A percentile compares a stretch with the other conserved stretches of the same genome.
Evolutionary conservation across 2,113 vertebrate genomes (phyloP).

Genomic region (Aix galericulata): DNA sequence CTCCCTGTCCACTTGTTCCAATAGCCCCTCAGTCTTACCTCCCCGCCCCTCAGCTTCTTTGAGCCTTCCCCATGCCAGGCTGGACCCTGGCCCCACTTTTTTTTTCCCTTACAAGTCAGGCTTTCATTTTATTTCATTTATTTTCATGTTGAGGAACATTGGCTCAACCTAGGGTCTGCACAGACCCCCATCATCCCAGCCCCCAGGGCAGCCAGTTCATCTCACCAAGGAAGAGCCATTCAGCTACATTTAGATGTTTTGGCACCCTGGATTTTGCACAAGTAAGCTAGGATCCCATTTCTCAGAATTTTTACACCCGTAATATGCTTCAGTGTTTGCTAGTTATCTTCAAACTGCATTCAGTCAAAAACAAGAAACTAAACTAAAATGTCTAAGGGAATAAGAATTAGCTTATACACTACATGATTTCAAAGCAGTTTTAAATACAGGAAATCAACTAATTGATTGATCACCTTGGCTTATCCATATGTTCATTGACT

Average conservation of each 20-base stretch:
- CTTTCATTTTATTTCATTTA: not conserved
- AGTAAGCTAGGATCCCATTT: not conserved
- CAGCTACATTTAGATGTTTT: not conserved
- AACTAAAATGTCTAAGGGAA: not conserved
- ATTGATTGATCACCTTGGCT: not conserved
- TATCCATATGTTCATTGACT: not conserved
- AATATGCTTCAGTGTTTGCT: not conserved
- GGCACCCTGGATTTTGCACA: not conserved
- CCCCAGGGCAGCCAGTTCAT: not conserved
- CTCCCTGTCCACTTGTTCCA: not conserved
- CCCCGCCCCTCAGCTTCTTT: not conserved
- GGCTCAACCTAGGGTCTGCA: not conserved
- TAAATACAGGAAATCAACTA: not conserved
- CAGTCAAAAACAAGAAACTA: not conserved
- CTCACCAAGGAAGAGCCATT: not conserved
- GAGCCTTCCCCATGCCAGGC: not conserved
- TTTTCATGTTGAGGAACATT: not conserved
- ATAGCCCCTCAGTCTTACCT: not conserved
- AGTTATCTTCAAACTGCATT: not conserved
- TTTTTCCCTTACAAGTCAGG: not conserved
- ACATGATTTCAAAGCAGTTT: not conserved
- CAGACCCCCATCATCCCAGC: accelerated
- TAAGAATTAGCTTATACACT: not conserved
- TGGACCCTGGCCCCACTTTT: not conserved
- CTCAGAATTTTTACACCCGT: not conserved